Evolutionary conservation across 1,140 invertebrate species (phyloP).

Genomic region (Scaptomyza montana): DNA sequence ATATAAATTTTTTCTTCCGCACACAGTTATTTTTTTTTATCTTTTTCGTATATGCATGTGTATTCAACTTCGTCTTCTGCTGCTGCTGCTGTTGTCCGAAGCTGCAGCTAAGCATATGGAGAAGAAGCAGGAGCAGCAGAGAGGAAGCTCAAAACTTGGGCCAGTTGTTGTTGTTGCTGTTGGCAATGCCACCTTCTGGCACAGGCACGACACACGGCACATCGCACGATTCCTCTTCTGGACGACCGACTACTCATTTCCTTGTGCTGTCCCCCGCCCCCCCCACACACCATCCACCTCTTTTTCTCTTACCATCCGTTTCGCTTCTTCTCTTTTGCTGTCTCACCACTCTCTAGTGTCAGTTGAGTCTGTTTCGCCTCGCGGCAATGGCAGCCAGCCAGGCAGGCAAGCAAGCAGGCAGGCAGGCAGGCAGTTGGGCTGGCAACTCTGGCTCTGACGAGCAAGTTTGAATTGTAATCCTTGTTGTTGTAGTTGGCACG

Average conservation of each 20-base stretch:
- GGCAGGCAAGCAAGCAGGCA: too few species aligned
- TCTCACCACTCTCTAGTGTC: background rate
- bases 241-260: background rate
- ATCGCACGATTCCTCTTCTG: slow-evolving; percentile 22
- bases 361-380: slow-evolving; percentile 22
- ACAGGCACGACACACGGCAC: slow-evolving; percentile 34
- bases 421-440: background rate
- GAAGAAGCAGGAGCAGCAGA: slow-evolving; percentile 8
- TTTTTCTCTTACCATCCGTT: background rate
- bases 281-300: background rate
- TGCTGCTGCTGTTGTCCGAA: slow-evolving; percentile 26
- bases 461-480: slow-evolving; percentile 81
- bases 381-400: slow-evolving; percentile 59
- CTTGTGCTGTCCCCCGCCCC: background rate
- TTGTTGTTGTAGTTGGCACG: slow-evolving; percentile 75
- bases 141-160: slow-evolving; percentile 54
- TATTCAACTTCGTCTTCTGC: slow-evolving; percentile 36
- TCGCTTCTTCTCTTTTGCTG: background rate
- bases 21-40: slow-evolving; percentile 54
- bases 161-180: slow-evolving; percentile 35
- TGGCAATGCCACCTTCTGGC: slow-evolving; percentile 61
- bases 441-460: slow-evolving; percentile 57
- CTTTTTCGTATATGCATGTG: slow-evolving; percentile 57
- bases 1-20: slow-evolving; percentile 70
- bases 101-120: slow-evolving; percentile 42